These are phyloP conservation scores for Amphimedon queenslandica DNA, from an alignment of 37 sponge, comb jelly and placozoan genomes.

Conservation along the genomic window DNA sequence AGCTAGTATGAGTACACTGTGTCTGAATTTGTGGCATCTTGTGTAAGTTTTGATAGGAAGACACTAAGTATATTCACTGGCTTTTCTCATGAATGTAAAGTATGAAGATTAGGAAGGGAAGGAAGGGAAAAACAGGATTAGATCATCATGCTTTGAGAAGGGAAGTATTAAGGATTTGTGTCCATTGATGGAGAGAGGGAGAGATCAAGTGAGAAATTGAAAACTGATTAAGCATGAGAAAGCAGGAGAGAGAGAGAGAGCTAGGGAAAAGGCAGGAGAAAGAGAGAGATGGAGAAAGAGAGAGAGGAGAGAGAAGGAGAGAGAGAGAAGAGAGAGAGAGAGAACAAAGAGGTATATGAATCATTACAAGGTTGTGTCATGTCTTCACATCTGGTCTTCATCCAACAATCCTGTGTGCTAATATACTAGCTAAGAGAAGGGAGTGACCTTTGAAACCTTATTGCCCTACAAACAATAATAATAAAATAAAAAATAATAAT, in stretches of 20 bases:
- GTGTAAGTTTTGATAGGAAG: too few relatives aligned
- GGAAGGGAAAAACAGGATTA: slow-evolving; percentile 70
- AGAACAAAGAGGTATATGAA: not conserved
- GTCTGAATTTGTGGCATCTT: too few relatives aligned
- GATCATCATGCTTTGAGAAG: slow-evolving; percentile 29
- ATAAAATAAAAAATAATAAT: not conserved
- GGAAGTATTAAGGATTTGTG: slow-evolving; percentile 2
- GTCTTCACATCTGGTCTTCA: not conserved
- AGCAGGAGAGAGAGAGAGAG: slow-evolving; percentile 31
- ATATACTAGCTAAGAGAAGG: too few relatives aligned
- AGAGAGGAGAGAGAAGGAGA: slow-evolving; percentile 24
- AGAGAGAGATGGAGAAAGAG: slow-evolving; percentile 9
- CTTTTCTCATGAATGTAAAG: too few relatives aligned
- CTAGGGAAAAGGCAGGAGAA: slow-evolving; percentile 13
- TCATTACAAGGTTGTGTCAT: not conserved
- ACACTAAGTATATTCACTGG: too few relatives aligned
- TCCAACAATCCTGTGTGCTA: too few relatives aligned
- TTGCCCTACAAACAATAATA: too few relatives aligned
- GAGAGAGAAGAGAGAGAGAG: slow-evolving; percentile 5
- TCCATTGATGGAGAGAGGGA: slow-evolving; percentile 12
- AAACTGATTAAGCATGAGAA: too few relatives aligned
- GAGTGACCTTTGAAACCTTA: too few relatives aligned
- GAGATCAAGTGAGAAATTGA: slow-evolving; percentile 26
- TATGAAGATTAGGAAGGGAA: slow-evolving; percentile 50
- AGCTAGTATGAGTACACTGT: too few relatives aligned